Base-by-base conservation (phyloP, 35 echinoderm and acorn worm species). In the Nesometra sesokonis region DNA sequence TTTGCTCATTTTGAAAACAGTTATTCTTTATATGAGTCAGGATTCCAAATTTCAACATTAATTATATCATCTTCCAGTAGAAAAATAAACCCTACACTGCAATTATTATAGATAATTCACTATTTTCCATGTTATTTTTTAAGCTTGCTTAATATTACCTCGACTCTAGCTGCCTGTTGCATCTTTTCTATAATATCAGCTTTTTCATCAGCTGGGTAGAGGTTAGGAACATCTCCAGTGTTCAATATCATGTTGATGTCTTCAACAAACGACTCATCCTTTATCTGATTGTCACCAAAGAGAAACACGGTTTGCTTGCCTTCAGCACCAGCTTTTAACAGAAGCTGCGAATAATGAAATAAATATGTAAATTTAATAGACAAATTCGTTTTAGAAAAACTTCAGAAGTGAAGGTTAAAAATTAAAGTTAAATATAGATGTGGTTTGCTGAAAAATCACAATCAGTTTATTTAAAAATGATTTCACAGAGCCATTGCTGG, bases 141-240 rank as follows among this genome's bases (percentile, higher is more conserved):
- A 43, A 15, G 38, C 15, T 7, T 43, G 4, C 15, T 43, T 4
- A 7, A 7, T 23, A 86, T 85, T 38, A 97, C 95, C 95, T 97
- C 95, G 0, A 85, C 85, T 39, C 95, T 90, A 77, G 95, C 95
- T 0, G 91, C 95, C 35, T 88, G 82, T 47, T 97, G 95, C 95
- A 97, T 97, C 86, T 97, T 97, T 87, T 97, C 95, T 81, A 97
- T 97, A 37, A 97, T 88, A 46, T 97, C 95, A 33, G 95, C 95
- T 79, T 93, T 93, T 81, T 97, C 95, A 85, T 97, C 95, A 32
- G 95, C 91, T 30, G 95, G 82, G 78, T 91, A 93, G 8, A 93
- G 87, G 36, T 93, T 97, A 11, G 95, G 95, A 3, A 97, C 91
- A 97, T 97, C 95, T 31, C 89, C 95, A 23, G 95, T 93, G 36